phyloP scores from a whole-genome alignment of 2,113 vertebrate species.

The Microtus montanus region DNA sequence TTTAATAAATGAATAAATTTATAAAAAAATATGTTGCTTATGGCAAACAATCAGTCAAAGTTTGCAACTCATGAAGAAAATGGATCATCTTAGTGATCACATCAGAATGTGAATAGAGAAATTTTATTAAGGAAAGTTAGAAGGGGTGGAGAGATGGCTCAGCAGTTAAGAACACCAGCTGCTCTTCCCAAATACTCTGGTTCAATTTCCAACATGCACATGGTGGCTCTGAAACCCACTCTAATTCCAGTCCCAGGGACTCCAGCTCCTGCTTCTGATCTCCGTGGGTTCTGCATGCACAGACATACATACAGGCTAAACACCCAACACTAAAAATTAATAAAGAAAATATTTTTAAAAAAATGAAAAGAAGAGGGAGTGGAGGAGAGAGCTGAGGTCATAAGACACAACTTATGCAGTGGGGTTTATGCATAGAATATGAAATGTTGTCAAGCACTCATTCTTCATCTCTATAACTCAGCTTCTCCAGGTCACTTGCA shows the following conservation, averaged over 20 bases:
- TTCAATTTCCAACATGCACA: not conserved
- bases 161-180: not conserved
- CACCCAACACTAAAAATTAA: not conserved
- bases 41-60: not conserved
- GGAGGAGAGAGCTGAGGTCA: not conserved
- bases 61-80: slow-evolving; percentile 4
- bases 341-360: not conserved
- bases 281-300: not conserved
- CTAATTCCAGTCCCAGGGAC: not conserved
- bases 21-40: not conserved
- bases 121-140: not conserved
- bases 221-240: not conserved
- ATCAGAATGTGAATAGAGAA: not conserved
- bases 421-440: not conserved
- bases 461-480: not conserved
- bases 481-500: not conserved
- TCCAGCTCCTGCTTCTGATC: not conserved
- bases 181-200: not conserved
- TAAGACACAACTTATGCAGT: not conserved
- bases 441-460: not conserved
- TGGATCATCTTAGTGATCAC: not conserved
- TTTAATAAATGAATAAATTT: too few species aligned
- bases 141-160: not conserved
- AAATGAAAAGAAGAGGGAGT: too few species aligned
- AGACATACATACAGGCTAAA: not conserved